A percentile compares a stretch with the other conserved stretches of the same genome.
Evolutionary conservation across 53 echinoderm and acorn worm genomes (phyloP).

Genomic region (Echinarachnius parma): DNA sequence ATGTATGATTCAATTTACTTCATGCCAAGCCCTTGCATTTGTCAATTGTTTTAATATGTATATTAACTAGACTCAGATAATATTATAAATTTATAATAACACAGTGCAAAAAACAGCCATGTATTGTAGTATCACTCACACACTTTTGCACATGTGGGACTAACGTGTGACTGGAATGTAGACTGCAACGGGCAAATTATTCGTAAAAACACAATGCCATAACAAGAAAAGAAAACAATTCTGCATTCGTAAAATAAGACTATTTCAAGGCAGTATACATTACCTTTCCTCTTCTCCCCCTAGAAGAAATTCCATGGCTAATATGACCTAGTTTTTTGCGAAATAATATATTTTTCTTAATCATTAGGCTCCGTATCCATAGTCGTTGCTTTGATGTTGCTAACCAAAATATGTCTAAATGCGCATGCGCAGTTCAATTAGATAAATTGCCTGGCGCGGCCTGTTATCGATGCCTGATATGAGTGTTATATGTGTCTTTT

Average conservation of each 20-base stretch:
- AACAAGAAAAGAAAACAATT: too few relatives aligned
- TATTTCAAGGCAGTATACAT: too few relatives aligned
- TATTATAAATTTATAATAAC: too few relatives aligned
- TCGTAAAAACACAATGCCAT: too few relatives aligned
- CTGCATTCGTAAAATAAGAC: too few relatives aligned
- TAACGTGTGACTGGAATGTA: neutral
- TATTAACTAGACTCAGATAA: neutral
- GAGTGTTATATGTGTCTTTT: too few relatives aligned
- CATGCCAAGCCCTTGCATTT: too few relatives aligned
- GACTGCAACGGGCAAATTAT: too few relatives aligned
- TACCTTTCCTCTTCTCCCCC: slow-evolving; percentile 36
- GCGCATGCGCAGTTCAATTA: slow-evolving; percentile 41
- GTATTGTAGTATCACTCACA: neutral
- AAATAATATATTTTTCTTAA: neutral
- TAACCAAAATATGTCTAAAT: slow-evolving; percentile 13
- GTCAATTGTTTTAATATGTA: neutral
- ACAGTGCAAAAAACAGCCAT: too few relatives aligned
- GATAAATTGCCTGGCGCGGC: neutral
- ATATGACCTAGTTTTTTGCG: neutral
- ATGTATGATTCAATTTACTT: too few relatives aligned
- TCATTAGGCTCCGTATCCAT: neutral
- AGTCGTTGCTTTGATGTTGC: slow-evolving; percentile 44
- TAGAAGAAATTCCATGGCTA: slow-evolving; percentile 30
- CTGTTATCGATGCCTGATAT: neutral
- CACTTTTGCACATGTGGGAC: neutral